Base-by-base conservation (phyloP, 2,797 vertebrate species). In the Rhodeus uyekii region DNA sequence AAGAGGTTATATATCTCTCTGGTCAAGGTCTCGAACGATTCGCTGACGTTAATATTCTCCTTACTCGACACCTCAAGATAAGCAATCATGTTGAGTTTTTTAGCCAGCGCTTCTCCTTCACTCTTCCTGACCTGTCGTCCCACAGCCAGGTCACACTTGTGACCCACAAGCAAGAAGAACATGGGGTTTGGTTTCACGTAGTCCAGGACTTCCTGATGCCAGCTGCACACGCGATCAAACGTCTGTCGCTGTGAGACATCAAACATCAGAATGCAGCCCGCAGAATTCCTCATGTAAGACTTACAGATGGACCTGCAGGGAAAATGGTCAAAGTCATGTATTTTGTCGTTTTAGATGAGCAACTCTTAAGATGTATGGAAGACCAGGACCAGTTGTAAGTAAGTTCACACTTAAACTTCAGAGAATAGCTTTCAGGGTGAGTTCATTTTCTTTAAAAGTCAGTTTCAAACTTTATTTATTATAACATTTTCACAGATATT, bases 251-350 rank as follows among this genome's bases (percentile, higher is more conserved):
- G 84, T 4, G 86, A 80, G 24, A 88, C 29, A 32, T 88, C 87
- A 50, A 87, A 88, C 72, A 88, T 74, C 71, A 88, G 81, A 65
- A 88, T 34, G 73, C 87, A 88, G n/a, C 87, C 87, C 46, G 84
- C 87, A 12, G 87, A 88, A 46, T 88, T 88, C 76, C 87, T 84
- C 87, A 88, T 88, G 84, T 88, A 88, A 38, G 87, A 88, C 46
- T 87, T 88, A 13, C 85, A 79, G 64, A 88, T 88, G 60, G 85
- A 88, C 82, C 87, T 88, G 82, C 38, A 42, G 32, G 1, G 34
- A 19, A n/a, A 36, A n/a, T 16, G 5, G 16, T 19, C 27, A 48
- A 32, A 22, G 8, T 22, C 27, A 19, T 3, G 13, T 3, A 3
- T 24, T 6, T 0, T 42, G 38, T 27, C 16, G 13, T 60, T 60